Conservation (phyloP, 2,797 vertebrate species). For the Prionace glauca region DNA sequence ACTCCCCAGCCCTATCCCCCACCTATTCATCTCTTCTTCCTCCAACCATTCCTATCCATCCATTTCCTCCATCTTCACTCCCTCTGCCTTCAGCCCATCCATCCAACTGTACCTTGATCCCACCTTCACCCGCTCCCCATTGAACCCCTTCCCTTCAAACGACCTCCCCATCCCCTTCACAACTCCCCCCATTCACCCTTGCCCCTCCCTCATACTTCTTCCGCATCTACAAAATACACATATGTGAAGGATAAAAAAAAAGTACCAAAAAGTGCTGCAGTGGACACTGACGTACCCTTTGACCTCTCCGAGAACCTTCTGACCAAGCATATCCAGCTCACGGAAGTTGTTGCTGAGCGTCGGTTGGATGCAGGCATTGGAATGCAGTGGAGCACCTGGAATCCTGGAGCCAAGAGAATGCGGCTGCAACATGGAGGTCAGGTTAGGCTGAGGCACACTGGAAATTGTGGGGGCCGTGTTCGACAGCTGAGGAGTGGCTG, state of each 20-base stretch:
- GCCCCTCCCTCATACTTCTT: neutral
- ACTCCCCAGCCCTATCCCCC: neutral
- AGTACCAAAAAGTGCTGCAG: neutral
- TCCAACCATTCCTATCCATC: neutral
- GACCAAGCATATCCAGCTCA: constrained; percentile 67
- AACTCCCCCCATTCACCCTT: neutral
- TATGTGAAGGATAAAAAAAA: too few relatives aligned
- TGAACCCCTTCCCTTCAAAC: neutral
- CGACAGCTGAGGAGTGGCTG: constrained; percentile 43
- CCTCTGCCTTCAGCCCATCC: too few relatives aligned
- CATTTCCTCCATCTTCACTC: neutral
- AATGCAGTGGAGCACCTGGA: neutral
- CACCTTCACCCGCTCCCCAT: neutral
- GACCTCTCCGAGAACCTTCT: constrained; percentile 61
- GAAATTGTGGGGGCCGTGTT: neutral
- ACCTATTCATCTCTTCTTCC: neutral
- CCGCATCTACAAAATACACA: neutral
- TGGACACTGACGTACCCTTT: constrained; percentile 60
- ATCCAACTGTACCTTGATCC: neutral
- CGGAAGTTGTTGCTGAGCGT: constrained; percentile 51
- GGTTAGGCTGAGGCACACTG: constrained; percentile 35
- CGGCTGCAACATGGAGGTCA: constrained; percentile 15
- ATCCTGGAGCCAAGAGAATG: neutral
- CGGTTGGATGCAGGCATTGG: constrained; percentile 33
- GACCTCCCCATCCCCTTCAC: neutral